phyloP scores from a whole-genome alignment of 1,140 invertebrate species.

The Callitettix versicolor region DNA sequence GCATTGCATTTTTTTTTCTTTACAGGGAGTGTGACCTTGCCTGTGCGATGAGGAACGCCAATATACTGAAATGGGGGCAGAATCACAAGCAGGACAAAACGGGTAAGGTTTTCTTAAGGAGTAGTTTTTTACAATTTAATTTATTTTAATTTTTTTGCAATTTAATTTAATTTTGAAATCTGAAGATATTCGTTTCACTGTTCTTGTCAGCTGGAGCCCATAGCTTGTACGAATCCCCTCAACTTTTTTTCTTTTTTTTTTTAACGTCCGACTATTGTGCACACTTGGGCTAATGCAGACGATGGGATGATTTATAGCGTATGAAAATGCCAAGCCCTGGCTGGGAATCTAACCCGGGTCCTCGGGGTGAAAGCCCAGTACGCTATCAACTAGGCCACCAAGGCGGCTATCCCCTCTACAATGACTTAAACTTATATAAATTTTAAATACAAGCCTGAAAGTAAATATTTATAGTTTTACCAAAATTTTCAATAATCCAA shows the following conservation, averaged over 20 bases:
- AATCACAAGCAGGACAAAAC: constrained; percentile 40
- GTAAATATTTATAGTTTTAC: no score
- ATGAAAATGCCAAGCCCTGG: no score
- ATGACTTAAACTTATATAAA: no score
- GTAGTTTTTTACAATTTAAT: neutral
- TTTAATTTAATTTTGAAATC: neutral
- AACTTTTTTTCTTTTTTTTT: neutral
- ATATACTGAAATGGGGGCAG: constrained; percentile 45
- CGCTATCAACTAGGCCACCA: no score
- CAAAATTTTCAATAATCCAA: no score
- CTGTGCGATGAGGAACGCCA: constrained; percentile 43
- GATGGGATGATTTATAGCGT: no score
- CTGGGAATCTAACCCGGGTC: no score
- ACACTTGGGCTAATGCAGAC: no score
- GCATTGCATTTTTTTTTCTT: neutral
- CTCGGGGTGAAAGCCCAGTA: no score
- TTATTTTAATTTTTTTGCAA: neutral
- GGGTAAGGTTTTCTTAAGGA: constrained; percentile 1
- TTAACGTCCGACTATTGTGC: no score
- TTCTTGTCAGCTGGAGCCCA: neutral
- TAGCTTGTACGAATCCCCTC: neutral
- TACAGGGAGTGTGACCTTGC: constrained; percentile 1
- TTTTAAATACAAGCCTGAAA: no score
- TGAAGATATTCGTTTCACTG: neutral
- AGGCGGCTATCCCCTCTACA: no score